Conservation (phyloP, 1,140 invertebrate species). For the Lordiphosa clarofinis region DNA sequence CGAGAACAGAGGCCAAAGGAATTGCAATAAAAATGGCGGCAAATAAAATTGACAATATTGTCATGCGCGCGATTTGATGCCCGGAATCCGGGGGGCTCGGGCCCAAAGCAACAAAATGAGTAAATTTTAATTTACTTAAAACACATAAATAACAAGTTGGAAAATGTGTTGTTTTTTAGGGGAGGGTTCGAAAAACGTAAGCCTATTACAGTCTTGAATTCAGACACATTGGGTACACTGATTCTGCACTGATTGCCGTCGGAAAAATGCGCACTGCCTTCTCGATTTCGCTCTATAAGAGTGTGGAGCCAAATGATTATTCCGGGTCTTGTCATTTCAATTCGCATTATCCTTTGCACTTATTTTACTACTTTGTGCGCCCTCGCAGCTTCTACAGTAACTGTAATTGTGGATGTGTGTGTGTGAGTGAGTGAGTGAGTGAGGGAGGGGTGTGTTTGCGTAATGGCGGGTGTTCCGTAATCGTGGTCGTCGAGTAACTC, state of each 20-base stretch:
- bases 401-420: constrained; percentile 34
- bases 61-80: constrained; percentile 58
- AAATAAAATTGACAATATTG: constrained; percentile 78
- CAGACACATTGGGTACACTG: not conserved
- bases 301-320: constrained; percentile 75
- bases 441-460: constrained; percentile 16
- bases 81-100: constrained; percentile 1
- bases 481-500: constrained; percentile 56
- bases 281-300: constrained; percentile 11
- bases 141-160: constrained; percentile 61
- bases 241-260: constrained; percentile 9
- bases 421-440: constrained; percentile 2
- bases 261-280: constrained; percentile 19
- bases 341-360: constrained; percentile 79
- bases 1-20: constrained; percentile 13
- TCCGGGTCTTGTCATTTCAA: constrained; percentile 78
- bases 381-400: constrained; percentile 15
- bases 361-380: constrained; percentile 72
- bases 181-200: not conserved
- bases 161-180: not conserved
- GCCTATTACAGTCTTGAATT: not conserved
- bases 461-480: constrained; percentile 22
- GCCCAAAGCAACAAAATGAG: constrained; percentile 52
- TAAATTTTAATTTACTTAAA: constrained; percentile 76
- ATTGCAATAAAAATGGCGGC: constrained; percentile 72